These are phyloP conservation scores for Melanerpes formicivorus DNA, from an alignment of 2,113 vertebrate genomes.

Conservation along the genomic window DNA sequence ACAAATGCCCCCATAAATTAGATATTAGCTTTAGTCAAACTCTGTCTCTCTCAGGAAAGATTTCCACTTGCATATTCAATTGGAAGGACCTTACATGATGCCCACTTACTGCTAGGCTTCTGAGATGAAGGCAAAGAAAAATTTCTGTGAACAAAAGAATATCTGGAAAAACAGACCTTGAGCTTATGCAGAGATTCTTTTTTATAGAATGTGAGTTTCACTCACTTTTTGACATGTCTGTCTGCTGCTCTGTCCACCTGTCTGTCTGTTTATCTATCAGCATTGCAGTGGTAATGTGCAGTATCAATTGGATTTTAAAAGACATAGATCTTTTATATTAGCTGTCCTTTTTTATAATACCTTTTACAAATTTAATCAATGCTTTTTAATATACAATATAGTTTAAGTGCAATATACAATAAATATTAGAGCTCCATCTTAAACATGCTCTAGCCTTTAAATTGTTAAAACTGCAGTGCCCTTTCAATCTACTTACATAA, in stretches of 20 bases:
- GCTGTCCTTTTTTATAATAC: conserved; percentile 82
- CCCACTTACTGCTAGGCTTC: conserved; percentile 29
- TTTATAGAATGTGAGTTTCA: conserved; percentile 23
- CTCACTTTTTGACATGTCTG: conserved; percentile 60
- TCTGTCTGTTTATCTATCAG: conserved; percentile 48
- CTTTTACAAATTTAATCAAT: conserved; percentile 86
- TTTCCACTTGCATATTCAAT: conserved; percentile 65
- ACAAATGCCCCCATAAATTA: conserved; percentile 75
- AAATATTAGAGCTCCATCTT: conserved; percentile 82
- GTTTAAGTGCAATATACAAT: conserved; percentile 82
- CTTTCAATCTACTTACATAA: conserved; percentile 89
- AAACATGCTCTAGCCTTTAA: conserved; percentile 83
- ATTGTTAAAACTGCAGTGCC: conserved; percentile 84
- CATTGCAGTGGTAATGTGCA: conserved; percentile 33
- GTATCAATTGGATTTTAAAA: conserved; percentile 78
- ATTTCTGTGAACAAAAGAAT: conserved; percentile 65
- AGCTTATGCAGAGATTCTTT: conserved; percentile 36
- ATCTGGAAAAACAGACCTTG: conserved; percentile 12
- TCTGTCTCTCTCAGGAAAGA: conserved; percentile 69
- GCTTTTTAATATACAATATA: conserved; percentile 84
- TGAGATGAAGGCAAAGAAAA: conserved; percentile 42
- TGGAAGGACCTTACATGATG: conserved; percentile 50
- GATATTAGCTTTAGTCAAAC: conserved; percentile 72
- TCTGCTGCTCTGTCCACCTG: conserved; percentile 32
- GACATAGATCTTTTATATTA: conserved; percentile 80